phyloP scores from a whole-genome alignment of 2,888 invertebrate genomes.

The Microctonus hyperodae region DNA sequence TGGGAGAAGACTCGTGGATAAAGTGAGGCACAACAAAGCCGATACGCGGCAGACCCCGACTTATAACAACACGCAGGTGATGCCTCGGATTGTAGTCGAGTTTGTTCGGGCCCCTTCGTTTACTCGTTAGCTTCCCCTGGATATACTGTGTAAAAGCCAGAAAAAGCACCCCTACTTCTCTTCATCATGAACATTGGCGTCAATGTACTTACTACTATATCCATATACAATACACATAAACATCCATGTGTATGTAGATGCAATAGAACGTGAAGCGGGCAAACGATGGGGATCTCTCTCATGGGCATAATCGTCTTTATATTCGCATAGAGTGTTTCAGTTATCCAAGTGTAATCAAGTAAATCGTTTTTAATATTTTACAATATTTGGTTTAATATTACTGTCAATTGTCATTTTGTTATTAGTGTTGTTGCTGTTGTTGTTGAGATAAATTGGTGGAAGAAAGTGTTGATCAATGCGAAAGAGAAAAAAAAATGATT shows the following conservation, averaged over 20 bases:
- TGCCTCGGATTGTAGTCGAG: background rate
- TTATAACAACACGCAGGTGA: conserved; percentile 2
- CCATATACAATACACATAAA: background rate
- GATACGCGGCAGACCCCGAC: no score
- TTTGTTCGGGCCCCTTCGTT: background rate
- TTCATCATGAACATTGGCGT: background rate
- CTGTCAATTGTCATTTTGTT: no score
- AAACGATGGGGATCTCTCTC: conserved; percentile 21
- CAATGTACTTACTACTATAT: conserved; percentile 14
- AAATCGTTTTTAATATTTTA: conserved; percentile 17
- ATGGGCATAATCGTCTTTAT: conserved; percentile 17
- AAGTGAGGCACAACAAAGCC: no score
- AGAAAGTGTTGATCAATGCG: no score
- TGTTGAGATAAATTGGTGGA: no score
- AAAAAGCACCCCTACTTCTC: conserved; percentile 1
- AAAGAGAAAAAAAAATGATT: no score
- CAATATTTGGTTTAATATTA: background rate
- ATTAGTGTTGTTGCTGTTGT: no score
- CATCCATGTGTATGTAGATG: conserved; percentile 19
- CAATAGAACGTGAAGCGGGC: conserved; percentile 48
- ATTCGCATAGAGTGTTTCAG: conserved; percentile 7
- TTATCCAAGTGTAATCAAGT: conserved; percentile 40
- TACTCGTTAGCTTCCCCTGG: background rate
- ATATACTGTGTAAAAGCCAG: background rate
- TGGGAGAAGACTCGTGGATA: no score